Evolutionary conservation across 2,113 vertebrate genomes (phyloP), one percentile per base, ranked within the genome.

Genomic region (Xenopus laevis): DNA sequence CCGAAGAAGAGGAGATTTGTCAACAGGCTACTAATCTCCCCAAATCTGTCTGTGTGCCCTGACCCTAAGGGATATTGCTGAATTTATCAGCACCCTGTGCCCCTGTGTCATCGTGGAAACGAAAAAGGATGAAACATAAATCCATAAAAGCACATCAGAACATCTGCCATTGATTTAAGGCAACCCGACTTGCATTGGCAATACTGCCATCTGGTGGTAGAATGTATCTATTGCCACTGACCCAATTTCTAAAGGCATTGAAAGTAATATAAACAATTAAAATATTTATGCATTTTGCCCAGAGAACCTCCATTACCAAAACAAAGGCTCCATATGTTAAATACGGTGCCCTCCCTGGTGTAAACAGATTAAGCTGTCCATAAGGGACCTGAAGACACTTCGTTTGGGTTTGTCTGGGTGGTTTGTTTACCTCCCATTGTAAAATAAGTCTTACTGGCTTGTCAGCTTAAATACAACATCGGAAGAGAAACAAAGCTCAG

Each of bases 121-220:
- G 16, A 27, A 47, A 46, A 18, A 67, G 45, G 66, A 77, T 77
- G 67, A 69, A 77, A 69, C 66, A 46, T 77, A 77, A 70, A 77
- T 70, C 74, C 67, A 77, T 70, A 57, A 64, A 70, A 70, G 59
- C 74, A 47, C 27, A 77, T 77, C 70, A 77, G 59, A 70, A 64
- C 74, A 77, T 77, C 74, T 77, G 74, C 57, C 60, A 64, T 47
- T 57, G 50, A 18, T 70, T 70, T 74, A 46, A 17, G 59, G 18
- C 17, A 5, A 9, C 12, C 55, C 18, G 69, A 30, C 33, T 70
- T 1, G 13, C 59, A 46, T 57, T 77, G 67, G 10, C 67, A 77
- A 77, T 44, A 30, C 27, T 33, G 9, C 60, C 74, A 70, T 70
- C 74, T 77, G 74, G 58, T 64, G 74, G 30, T 4, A 10, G 21